These are phyloP conservation scores for Rutpela maculata DNA, from an alignment of 2,888 invertebrate species.

Conservation along the genomic window DNA sequence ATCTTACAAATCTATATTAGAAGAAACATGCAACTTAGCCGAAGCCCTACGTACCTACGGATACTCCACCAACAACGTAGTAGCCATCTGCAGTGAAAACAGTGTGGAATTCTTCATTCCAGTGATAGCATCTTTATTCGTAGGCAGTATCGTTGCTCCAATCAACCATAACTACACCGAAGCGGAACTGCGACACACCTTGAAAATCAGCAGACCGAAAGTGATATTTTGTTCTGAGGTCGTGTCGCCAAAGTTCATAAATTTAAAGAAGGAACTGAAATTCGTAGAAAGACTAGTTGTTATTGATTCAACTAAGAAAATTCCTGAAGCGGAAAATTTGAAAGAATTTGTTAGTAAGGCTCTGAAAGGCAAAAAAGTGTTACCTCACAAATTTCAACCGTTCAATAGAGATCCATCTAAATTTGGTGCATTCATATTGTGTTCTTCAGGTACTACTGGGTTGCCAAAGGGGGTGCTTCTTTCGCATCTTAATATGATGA, in stretches of 20 bases:
- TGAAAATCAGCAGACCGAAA: constrained; percentile 81
- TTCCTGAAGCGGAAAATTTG: constrained; percentile 44
- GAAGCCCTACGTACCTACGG: constrained; percentile 58
- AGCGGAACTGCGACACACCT: constrained; percentile 73
- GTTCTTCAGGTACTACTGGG: constrained; percentile 84
- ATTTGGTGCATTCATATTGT: constrained; percentile 70
- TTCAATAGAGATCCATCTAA: constrained; percentile 52
- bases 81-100: constrained; percentile 65
- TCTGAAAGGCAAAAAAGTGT: constrained; percentile 29
- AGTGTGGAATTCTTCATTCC: constrained; percentile 62
- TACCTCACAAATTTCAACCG: constrained; percentile 48
- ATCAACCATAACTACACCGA: constrained; percentile 62
- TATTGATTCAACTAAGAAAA: constrained; percentile 70
- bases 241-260: constrained; percentile 76
- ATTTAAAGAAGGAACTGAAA: constrained; percentile 69
- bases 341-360: constrained; percentile 40
- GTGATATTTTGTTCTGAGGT: constrained; percentile 80
- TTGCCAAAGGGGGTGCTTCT: constrained; percentile 81
- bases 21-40: constrained; percentile 59
- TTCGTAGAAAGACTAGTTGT: constrained; percentile 76
- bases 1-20: constrained; percentile 57
- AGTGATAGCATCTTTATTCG: constrained; percentile 60
- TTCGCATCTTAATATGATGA: constrained; percentile 76
- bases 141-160: constrained; percentile 61
- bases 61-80: constrained; percentile 55